Evolutionary conservation across 1,140 invertebrate species (phyloP).

Genomic region (Paraescarpia echinospica): DNA sequence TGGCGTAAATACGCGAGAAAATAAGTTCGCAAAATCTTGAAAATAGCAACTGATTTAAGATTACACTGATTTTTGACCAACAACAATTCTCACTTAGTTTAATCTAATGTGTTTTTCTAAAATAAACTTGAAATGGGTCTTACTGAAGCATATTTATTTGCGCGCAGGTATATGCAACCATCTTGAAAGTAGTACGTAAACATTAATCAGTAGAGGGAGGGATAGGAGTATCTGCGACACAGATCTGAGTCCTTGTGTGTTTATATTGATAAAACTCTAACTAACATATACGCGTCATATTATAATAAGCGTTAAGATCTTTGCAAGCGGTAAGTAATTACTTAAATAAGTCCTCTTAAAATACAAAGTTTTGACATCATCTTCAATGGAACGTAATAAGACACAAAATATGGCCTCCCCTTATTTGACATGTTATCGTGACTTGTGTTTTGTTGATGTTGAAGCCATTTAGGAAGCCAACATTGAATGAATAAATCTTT

Average conservation of each 20-base stretch:
- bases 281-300: background rate
- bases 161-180: background rate
- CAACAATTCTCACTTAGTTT: background rate
- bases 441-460: background rate
- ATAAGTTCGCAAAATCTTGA: background rate
- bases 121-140: background rate
- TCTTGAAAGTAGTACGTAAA: conserved; percentile 6
- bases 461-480: background rate
- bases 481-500: background rate
- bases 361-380: background rate
- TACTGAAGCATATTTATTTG: background rate
- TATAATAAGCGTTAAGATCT: background rate
- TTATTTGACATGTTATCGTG: conserved; percentile 6
- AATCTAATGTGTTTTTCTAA: background rate
- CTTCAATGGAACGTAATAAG: background rate
- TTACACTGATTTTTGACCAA: background rate
- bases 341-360: background rate
- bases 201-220: background rate
- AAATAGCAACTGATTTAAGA: background rate
- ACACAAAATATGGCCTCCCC: conserved; percentile 3
- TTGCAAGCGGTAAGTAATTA: background rate
- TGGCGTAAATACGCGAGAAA: background rate
- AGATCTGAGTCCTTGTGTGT: background rate
- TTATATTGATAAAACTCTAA: background rate
- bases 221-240: background rate